Evolutionary conservation across 1,140 invertebrate genomes (phyloP).

Genomic region (Camponotus pennsylvanicus): DNA sequence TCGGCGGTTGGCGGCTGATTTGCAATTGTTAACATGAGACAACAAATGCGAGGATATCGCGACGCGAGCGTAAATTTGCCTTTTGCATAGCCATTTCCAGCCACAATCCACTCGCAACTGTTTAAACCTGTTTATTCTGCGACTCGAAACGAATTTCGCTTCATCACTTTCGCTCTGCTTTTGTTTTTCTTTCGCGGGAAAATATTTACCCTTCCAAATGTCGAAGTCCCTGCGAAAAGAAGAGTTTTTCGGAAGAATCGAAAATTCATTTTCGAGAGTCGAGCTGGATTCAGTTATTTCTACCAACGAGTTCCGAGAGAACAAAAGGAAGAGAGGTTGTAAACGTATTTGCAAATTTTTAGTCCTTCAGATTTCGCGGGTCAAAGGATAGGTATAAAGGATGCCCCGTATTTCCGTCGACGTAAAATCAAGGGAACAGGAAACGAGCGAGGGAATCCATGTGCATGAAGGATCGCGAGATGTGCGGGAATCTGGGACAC

Average conservation of each 20-base stretch:
- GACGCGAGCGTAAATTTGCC: conserved; percentile 32
- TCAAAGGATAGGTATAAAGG: neutral
- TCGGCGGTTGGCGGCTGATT: conserved; percentile 28
- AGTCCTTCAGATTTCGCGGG: conserved; percentile 36
- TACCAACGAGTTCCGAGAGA: neutral
- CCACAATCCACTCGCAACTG: neutral
- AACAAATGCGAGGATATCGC: conserved; percentile 17
- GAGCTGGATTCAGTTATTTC: neutral
- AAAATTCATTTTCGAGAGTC: neutral
- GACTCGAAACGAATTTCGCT: conserved; percentile 21
- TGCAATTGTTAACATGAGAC: conserved; percentile 34
- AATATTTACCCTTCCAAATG: neutral
- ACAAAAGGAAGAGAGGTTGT: neutral
- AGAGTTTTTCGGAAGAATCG: neutral
- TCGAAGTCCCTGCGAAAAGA: neutral
- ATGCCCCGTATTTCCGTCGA: conserved; percentile 6
- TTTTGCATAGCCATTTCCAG: conserved; percentile 16
- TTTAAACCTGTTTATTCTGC: conserved; percentile 29
- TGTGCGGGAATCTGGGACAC: neutral
- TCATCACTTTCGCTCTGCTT: neutral
- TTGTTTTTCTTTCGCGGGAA: neutral
- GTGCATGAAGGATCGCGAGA: neutral
- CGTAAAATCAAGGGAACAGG: neutral
- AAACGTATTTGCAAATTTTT: neutral
- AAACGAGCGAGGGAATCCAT: conserved; percentile 3